Conservation (phyloP, 2,888 invertebrate genomes). For the Hirtodrosophila histrioides region DNA sequence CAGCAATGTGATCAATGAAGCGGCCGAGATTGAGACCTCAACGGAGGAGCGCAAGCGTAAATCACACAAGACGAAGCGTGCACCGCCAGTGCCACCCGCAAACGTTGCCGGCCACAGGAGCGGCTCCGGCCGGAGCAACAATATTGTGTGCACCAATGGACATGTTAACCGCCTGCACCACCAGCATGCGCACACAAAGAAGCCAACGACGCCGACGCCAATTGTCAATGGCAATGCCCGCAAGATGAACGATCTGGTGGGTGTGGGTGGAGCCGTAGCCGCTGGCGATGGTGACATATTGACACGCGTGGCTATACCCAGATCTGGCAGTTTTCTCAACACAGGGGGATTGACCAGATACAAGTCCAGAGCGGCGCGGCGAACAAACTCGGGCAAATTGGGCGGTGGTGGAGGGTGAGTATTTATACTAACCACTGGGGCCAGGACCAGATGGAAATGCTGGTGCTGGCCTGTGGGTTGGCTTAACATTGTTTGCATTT, state of each 20-base stretch:
- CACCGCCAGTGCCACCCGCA: slow-evolving; percentile 85
- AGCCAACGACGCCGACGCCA: slow-evolving; percentile 30
- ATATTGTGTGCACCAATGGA: slow-evolving; percentile 66
- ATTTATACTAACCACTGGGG: slow-evolving; percentile 52
- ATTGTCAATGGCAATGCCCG: slow-evolving; percentile 20
- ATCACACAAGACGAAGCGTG: slow-evolving; percentile 86
- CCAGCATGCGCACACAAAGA: slow-evolving; percentile 53
- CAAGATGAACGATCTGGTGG: slow-evolving; percentile 45
- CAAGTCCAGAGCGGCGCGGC: slow-evolving; percentile 86
- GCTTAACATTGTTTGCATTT: slow-evolving; percentile 57
- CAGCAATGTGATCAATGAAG: slow-evolving; percentile 86
- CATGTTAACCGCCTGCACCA: slow-evolving; percentile 59
- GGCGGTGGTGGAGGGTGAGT: slow-evolving; percentile 83
- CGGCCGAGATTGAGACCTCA: slow-evolving; percentile 84
- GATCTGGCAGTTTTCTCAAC: slow-evolving; percentile 93
- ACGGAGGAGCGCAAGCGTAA: slow-evolving; percentile 86
- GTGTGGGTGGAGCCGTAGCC: slow-evolving; percentile 84
- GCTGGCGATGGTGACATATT: slow-evolving; percentile 92
- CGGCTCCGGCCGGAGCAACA: slow-evolving; percentile 33
- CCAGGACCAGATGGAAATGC: slow-evolving; percentile 22
- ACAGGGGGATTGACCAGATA: slow-evolving; percentile 91
- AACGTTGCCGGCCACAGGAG: slow-evolving; percentile 39
- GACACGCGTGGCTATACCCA: slow-evolving; percentile 93
- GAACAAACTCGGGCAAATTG: slow-evolving; percentile 81
- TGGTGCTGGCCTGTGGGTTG: slow-evolving; percentile 45